phyloP scores from a whole-genome alignment of 2,888 invertebrate species.

The Stenurella melanura region DNA sequence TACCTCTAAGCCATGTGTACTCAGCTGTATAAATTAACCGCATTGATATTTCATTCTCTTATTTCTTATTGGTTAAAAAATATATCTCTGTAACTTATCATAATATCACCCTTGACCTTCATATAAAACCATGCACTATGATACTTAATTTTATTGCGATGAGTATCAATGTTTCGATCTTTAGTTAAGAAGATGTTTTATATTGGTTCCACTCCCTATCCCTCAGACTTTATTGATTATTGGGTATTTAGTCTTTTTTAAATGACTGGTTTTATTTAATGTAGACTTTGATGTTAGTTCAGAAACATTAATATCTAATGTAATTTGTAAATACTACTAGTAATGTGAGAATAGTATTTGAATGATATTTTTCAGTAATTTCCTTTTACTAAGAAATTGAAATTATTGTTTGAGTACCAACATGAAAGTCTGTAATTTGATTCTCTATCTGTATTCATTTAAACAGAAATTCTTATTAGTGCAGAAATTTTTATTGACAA shows the following conservation, averaged over 20 bases:
- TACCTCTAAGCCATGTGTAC: neutral
- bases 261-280: slow-evolving; percentile 22
- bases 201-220: slow-evolving; percentile 22
- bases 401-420: neutral
- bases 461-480: neutral
- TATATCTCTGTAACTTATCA: neutral
- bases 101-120: slow-evolving; percentile 32
- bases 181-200: slow-evolving; percentile 26
- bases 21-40: neutral
- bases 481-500: neutral
- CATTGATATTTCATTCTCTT: neutral
- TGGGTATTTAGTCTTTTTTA: slow-evolving; percentile 57
- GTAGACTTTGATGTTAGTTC: neutral
- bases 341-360: too few relatives aligned
- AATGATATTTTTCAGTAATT: too few relatives aligned
- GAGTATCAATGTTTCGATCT: neutral
- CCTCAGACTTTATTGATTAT: neutral
- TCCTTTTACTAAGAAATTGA: neutral
- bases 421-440: neutral
- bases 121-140: slow-evolving; percentile 17
- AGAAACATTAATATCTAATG: neutral
- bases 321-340: neutral
- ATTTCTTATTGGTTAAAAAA: neutral
- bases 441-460: neutral
- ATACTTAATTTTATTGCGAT: neutral